Percentiles rank a stretch among this genome's conserved stretches.
Evolutionary conservation across 2,888 invertebrate genomes (phyloP).

Genomic region (Torymus tubicola): DNA sequence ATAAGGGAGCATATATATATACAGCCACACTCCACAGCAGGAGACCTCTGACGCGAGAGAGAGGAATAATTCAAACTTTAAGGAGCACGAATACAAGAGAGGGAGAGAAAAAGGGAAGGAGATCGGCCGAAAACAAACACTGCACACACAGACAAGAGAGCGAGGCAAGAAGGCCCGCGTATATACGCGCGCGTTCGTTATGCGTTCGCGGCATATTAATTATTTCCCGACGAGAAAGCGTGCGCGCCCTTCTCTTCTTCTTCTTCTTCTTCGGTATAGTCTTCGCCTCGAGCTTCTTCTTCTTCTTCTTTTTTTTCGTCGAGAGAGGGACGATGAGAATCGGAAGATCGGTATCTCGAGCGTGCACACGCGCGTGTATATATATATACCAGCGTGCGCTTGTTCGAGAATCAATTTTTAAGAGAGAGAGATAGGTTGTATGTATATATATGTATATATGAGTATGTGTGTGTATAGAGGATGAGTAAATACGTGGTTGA

Average conservation of each 20-base stretch:
- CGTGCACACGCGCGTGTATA: too few relatives aligned
- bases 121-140: constrained; percentile 73
- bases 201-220: constrained; percentile 75
- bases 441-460: too few relatives aligned
- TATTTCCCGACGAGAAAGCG: constrained; percentile 71
- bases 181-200: too few relatives aligned
- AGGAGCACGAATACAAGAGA: constrained; percentile 45
- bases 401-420: too few relatives aligned
- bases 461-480: too few relatives aligned
- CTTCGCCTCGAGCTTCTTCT: neutral
- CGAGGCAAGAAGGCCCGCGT: constrained; percentile 61
- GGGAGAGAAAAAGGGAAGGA: constrained; percentile 45
- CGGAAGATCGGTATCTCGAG: too few relatives aligned
- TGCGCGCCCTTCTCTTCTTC: constrained; percentile 28
- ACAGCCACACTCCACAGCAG: too few relatives aligned
- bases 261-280: constrained; percentile 15
- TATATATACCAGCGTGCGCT: too few relatives aligned
- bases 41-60: neutral
- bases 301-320: neutral
- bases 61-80: constrained; percentile 58
- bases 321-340: too few relatives aligned
- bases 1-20: too few relatives aligned
- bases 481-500: neutral
- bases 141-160: neutral
- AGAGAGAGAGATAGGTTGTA: too few relatives aligned